Evolutionary conservation across 2,113 vertebrate genomes (phyloP), one percentile per base, ranked within the genome.

Genomic region (Eupsittula cactorum): DNA sequence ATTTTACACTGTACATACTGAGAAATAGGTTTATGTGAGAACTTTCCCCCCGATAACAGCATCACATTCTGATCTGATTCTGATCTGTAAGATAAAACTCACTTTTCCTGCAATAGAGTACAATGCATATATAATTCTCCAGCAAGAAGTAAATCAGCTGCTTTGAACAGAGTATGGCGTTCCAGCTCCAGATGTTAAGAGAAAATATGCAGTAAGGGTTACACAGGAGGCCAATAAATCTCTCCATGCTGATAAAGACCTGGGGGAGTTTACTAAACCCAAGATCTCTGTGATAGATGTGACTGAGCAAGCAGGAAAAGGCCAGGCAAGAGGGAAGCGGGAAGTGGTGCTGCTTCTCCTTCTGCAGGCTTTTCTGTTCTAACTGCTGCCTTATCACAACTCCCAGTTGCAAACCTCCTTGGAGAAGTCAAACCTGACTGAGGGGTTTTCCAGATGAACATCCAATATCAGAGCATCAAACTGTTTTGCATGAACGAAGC

Each of bases 211-310:
- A 82, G 65, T 7, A 33, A 20, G 59, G 41, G 49, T 2, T 13
- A 44, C 78, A 39, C 8, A 14, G 42, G 89, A 85, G 93, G 60
- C 63, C 75, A 63, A 17, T 47, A 88, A 92, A 96, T 39, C 86
- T 92, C 86, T 39, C 46, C 0, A 6, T 14, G 87, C 75, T 64
- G 64, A 79, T 41, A 63, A 24, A 78, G 73, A 46, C 73, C 69
- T 10, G 55, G 75, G 35, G 75, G 31, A 70, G 90, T 88, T 94
- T 63, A 7, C 68, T 65, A 74, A 67, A 68, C 4, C 50, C 75
- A 11, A 24, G 2, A 18, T 85, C 47, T 20, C 24, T 3, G 23
- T 0, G 13, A 33, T 1, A 4, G 0, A 0, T 7, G 13, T 0
- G 13, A 27, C 33, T 0, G 10, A 70, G 5, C 1, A 59, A 35